These are phyloP conservation scores for Trissolcus basalis DNA, from an alignment of 1,140 invertebrate species.

Conservation along the genomic window DNA sequence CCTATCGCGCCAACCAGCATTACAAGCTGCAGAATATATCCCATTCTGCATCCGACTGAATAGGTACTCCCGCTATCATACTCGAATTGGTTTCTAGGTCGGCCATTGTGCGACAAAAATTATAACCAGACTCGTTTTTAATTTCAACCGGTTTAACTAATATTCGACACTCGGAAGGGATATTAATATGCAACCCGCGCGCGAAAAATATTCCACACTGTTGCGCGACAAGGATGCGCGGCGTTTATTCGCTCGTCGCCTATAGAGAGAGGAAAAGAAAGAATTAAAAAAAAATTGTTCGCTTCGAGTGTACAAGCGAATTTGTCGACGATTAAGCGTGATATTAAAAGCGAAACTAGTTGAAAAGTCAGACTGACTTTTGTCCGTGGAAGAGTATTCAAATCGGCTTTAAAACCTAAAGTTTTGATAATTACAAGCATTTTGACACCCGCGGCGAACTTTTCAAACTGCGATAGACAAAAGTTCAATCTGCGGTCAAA, in stretches of 20 bases:
- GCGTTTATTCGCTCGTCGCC: not conserved
- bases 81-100: constrained; percentile 56
- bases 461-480: constrained; percentile 11
- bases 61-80: constrained; percentile 53
- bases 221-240: not conserved
- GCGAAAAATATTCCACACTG: not conserved
- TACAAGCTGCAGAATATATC: constrained; percentile 54
- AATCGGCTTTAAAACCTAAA: constrained; percentile 16
- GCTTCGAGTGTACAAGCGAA: too few species aligned
- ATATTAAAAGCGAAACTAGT: constrained; percentile 32
- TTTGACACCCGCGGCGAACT: constrained; percentile 15
- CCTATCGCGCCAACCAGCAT: constrained; percentile 58
- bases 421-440: constrained; percentile 24
- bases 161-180: constrained; percentile 7
- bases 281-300: not conserved
- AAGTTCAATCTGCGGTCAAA: constrained; percentile 12
- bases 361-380: constrained; percentile 18
- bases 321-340: constrained; percentile 14
- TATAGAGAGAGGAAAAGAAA: constrained; percentile 1
- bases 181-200: constrained; percentile 9
- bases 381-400: constrained; percentile 18
- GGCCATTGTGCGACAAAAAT: constrained; percentile 46
- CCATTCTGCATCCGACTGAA: constrained; percentile 55
- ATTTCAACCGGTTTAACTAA: constrained; percentile 38
- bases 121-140: constrained; percentile 41